These are phyloP conservation scores for Macrobrachium rosenbergii DNA, from an alignment of 1,140 invertebrate genomes.

Conservation along the genomic window DNA sequence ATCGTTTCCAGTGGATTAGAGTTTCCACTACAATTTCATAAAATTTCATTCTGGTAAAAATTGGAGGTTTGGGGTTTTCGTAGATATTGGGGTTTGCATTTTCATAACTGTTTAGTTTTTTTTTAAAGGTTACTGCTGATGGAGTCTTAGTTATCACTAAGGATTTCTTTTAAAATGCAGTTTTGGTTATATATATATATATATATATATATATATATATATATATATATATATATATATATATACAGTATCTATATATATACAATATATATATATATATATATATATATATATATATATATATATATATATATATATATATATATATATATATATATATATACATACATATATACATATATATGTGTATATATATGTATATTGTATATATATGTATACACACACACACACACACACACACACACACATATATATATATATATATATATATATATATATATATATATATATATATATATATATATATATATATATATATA, in stretches of 20 bases:
- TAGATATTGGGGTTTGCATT: background rate
- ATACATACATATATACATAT: conserved; percentile 4
- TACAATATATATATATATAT: background rate
- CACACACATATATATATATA: background rate
- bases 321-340: conserved; percentile 20
- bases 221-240: conserved; percentile 22
- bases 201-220: conserved; percentile 17
- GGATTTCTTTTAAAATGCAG: too few relatives aligned
- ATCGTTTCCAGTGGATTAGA: too few relatives aligned
- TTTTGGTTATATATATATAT: conserved; percentile 3
- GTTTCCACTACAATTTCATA: too few relatives aligned
- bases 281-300: conserved; percentile 14
- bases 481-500: conserved; percentile 6
- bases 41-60: too few relatives aligned
- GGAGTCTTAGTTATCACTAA: too few relatives aligned
- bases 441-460: conserved; percentile 10
- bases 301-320: conserved; percentile 20
- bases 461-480: conserved; percentile 20
- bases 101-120: background rate
- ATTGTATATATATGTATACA: conserved; percentile 13
- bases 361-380: conserved; percentile 8
- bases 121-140: background rate
- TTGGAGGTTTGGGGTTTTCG: too few relatives aligned
- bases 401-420: background rate
- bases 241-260: conserved; percentile 10